Base-by-base conservation (phyloP, 2,888 invertebrate species). In the Troides aeacus region DNA sequence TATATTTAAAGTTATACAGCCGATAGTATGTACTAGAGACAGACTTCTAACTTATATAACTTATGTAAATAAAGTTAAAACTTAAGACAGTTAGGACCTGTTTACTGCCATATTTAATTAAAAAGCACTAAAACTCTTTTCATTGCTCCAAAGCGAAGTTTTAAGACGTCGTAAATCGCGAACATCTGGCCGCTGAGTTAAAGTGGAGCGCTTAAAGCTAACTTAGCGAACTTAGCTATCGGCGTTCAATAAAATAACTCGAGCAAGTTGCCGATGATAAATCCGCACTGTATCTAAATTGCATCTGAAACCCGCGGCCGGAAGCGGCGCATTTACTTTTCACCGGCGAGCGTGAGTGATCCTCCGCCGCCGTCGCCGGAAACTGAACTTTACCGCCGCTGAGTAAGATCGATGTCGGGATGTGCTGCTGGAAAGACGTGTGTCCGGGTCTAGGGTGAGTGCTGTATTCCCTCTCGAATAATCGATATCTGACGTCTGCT, bases 401-500 rank as follows among this genome's bases (percentile, higher is more conserved):
- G 42, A 57, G 72, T 84, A 87, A 79, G 85, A 83, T 85, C 73
- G 75, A 81, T 79, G 81, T 78, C 81, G 74, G 74, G 75, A 74
- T 56, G 46, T 56, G 69, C 73, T 74, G 79, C 82, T 84, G 85
- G 85, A 86, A 88, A 82, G 79, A 81, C 85, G 82, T 79, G 76
- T 84, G 84, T 84, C 83, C 80, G 81, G 81, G 81, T 78, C 84
- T 82, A 84, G 82, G 81, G 81, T 80, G 84, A 84, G 84, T 84
- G 77, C 78, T 79, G 84, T 86, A 86, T 88, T 89, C 90, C 86
- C 87, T 89, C 90, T 89, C 89, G 85, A 91, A 92, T 91, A 92
- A 92, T 92, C 92, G 91, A 92, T 92, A 92, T 84, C 88, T 90
- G 91, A 91, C 92, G 92, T 92, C 92, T 92, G 92, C 90, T 84